Conservation (phyloP, 37 sponge, comb jelly and placozoan species). For the Trichoplax adhaerens region DNA sequence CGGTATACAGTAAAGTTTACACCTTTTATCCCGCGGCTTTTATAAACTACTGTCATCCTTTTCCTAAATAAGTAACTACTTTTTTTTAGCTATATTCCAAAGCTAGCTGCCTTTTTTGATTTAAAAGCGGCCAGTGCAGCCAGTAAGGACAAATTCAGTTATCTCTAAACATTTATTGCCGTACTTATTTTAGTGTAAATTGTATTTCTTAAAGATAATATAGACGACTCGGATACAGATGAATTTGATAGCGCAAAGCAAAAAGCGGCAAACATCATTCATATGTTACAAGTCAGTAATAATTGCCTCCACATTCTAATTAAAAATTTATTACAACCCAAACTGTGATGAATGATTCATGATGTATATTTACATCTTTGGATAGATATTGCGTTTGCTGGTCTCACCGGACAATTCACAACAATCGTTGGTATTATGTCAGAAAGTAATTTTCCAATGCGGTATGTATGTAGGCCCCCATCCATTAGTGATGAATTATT, state of each 20-base stretch:
- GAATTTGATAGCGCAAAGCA: conserved; percentile 17
- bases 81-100: conserved; percentile 8
- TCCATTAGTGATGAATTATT: too few species aligned
- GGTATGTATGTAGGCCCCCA: conserved; percentile 16
- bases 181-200: conserved; percentile 12
- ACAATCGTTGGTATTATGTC: conserved; percentile 35
- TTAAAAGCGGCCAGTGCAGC: background rate
- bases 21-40: background rate
- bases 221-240: background rate
- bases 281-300: conserved; percentile 16
- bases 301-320: too few species aligned
- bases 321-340: too few species aligned
- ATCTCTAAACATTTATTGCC: background rate
- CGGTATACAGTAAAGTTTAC: background rate
- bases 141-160: background rate
- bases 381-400: conserved; percentile 27
- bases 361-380: background rate
- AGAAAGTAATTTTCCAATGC: conserved; percentile 41
- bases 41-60: background rate
- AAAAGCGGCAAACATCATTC: conserved; percentile 34
- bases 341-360: too few species aligned
- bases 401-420: conserved; percentile 44
- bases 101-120: conserved; percentile 12
- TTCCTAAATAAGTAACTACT: background rate
- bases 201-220: conserved; percentile 40